Evolutionary conservation across 2,113 vertebrate species (phyloP).

Genomic region (Tragelaphus imberbis): DNA sequence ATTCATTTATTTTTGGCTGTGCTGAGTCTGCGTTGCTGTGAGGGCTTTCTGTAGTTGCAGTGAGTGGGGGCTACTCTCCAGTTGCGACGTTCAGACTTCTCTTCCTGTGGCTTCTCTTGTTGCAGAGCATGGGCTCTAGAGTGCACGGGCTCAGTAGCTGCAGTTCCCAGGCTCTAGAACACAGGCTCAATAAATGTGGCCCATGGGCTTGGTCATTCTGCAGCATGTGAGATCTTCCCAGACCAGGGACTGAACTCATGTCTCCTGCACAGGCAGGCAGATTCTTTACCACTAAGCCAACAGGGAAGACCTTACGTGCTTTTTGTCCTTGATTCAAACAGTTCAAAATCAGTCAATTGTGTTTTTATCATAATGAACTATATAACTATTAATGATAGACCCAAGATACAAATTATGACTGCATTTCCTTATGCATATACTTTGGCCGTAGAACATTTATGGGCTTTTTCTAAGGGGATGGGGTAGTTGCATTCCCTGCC

Average conservation of each 20-base stretch:
- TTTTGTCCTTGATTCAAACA: not conserved
- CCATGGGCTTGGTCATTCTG: accelerated
- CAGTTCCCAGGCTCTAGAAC: not conserved
- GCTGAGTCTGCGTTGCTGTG: not conserved
- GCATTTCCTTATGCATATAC: not conserved
- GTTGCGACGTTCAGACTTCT: not conserved
- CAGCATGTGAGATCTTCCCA: not conserved
- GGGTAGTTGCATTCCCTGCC: not conserved
- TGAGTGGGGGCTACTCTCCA: not conserved
- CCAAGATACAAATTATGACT: not conserved
- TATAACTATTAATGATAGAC: not conserved
- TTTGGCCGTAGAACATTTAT: not conserved
- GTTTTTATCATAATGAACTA: not conserved
- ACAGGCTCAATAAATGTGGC: not conserved
- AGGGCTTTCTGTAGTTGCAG: not conserved
- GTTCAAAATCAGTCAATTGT: not conserved
- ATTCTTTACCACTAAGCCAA: not conserved
- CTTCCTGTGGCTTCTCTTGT: not conserved
- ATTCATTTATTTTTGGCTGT: not conserved
- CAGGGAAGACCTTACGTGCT: not conserved
- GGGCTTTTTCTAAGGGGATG: not conserved
- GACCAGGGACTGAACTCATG: not conserved
- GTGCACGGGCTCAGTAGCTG: not conserved
- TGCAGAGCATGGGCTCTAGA: not conserved
- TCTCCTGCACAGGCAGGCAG: not conserved